Base-by-base conservation (phyloP, 2,888 invertebrate species). In the Acronicta psi region DNA sequence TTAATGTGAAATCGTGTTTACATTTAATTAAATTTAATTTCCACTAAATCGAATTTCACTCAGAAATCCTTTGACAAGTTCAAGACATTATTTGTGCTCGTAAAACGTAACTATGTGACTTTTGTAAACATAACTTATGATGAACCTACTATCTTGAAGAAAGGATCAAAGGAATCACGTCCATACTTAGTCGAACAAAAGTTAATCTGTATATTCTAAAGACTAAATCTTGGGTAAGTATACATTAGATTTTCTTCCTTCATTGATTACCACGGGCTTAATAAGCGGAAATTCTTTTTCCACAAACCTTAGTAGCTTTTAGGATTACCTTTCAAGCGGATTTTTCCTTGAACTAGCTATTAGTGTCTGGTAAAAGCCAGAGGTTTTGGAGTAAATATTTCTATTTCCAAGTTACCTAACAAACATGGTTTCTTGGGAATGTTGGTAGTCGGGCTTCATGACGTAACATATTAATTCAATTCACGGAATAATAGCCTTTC, bases 21-120 rank as follows among this genome's bases (percentile, higher is more conserved):
- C 41, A 23, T 55, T 58, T 51, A 56, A 67, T 57, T 41, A 44
- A 37, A 40, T 41, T 25, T 44, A 17, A 51, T 14, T 40, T 36
- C 17, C 11, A 20, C 29, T 16, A 23, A 49, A 29, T 36, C 14
- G 42, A 29, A 42, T 36, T 37, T 42, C 18, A 42, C 16, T 51
- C 8, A 2, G 29, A 36, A 52, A 45, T 41, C 42, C 52, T 64
- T 69, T 69, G 64, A 49, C 20, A 55, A 64, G 36, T 64, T 64
- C 16, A n/a, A 18, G 50, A 29, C 34, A 57, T 36, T 61, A 51
- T 58, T 65, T 49, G 44, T 41, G n/a, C n/a, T 23, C 9, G 16
- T n/a, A n/a, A n/a, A 46, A 34, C 47, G 14, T 38, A 56, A 50
- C 49, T 44, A 31, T 10, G 25, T 41, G 31, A 17, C 9, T 31